Evolutionary conservation across 2,888 invertebrate genomes (phyloP), one percentile per base, ranked within the genome.

Genomic region (Corythucha ciliata): DNA sequence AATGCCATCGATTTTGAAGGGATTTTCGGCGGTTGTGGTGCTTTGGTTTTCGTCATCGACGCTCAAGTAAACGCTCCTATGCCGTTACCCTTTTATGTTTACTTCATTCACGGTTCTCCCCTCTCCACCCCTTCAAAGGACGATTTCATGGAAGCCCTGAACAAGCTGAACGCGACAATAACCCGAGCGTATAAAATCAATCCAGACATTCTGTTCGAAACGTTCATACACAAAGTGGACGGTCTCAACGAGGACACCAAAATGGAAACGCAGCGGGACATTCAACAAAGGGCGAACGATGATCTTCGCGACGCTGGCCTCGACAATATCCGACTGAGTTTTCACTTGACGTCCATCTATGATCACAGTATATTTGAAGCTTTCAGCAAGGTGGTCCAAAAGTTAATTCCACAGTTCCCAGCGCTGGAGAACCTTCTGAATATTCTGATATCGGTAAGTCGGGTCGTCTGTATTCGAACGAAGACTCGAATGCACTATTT

Each of bases 341-440:
- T 94, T 72, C 94, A 98, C 69, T 74, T 97, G 57, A 98, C 97
- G 20, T 97, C 96, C 55, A 99, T 99, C 61, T 99, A 98, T 68
- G 98, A 99, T 71, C 98, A 98, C 71, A 97, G 97, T 59, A 98
- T 99, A 71, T 99, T 98, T 73, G 98, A 99, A 73, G 98, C 98
- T 10, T 97, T 97, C 72, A 96, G 94, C 63, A 98, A 98, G 80
- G 97, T 98, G 56, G 96, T 99, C 46, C 98, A 98, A 69, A 98
- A 98, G 69, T 72, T 99, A 57, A 97, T 98, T 65, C 93, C 93
- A 29, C 97, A 98, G 69, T 74, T 98, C 63, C 91, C 96, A 26
- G 92, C 93, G 2, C 73, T 99, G 67, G 98, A 98, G 74, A 93
- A 96, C 71, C 78, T 99, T 59, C 75, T 99, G 57, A 96, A 98